Evolutionary conservation across 2,888 invertebrate species (phyloP), one percentile per base, ranked within the genome.

Genomic region (Nomada ferruginata): DNA sequence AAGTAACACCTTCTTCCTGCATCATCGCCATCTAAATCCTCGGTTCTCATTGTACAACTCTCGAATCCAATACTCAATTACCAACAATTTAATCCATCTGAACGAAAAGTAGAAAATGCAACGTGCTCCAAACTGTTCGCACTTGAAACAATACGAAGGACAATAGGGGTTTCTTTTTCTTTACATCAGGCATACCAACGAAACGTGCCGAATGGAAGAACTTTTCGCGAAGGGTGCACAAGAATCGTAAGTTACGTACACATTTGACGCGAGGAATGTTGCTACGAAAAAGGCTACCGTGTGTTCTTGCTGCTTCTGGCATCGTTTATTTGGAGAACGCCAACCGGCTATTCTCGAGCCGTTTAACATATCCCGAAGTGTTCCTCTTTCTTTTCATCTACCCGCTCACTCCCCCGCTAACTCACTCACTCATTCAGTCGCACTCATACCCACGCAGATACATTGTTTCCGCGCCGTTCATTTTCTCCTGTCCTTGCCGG

Each of bases 261-360:
- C 15, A 47, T 60, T 47, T 47, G 69, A 76, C 76, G 55, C 44
- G 73, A 70, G 63, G 83, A 78, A 85, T 75, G 73, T 76, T 78
- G 63, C 78, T 80, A 77, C 66, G 68, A 52, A 60, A 52, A 60
- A 64, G 61, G 81, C 74, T 59, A 66, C 61, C 68, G 75, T 61
- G 78, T 66, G 59, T 66, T 72, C 66, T 42, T 68, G 60, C 64
- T 76, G 70, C 78, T 66, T 83, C 85, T 74, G 63, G 18, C 72
- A 64, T 87, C 90, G 89, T 91, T 92, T 92, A 91, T 92, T 90
- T 89, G 89, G 84, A 87, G 89, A 91, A 92, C 85, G 87, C 87
- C 89, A 52, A 77, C 76, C 84, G 87, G 89, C 87, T 89, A 92
- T 93, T 92, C 92, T 85, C 86, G 69, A 82, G 85, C 87, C 89